Evolutionary conservation across 1,140 invertebrate genomes (phyloP).

Genomic region (Leptoteleia sp.): DNA sequence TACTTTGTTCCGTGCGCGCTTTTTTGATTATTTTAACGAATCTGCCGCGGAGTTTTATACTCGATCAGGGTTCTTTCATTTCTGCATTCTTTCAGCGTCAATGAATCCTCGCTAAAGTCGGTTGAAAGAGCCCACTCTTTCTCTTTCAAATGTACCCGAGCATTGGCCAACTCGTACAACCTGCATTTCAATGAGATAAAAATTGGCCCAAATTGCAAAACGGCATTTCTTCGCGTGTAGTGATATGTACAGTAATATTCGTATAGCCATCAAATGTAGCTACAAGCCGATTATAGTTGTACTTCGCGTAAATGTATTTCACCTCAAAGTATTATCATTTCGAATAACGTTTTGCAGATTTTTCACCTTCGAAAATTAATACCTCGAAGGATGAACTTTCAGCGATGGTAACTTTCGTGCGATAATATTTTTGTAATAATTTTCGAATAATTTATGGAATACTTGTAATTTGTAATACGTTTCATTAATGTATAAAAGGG

Average conservation of each 20-base stretch:
- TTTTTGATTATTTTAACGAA: no score
- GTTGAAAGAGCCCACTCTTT: background rate
- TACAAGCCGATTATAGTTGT: conserved; percentile 17
- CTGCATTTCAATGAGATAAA: conserved; percentile 40
- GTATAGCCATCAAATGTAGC: conserved; percentile 3
- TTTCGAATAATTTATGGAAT: no score
- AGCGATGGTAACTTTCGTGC: no score
- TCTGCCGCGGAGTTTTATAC: no score
- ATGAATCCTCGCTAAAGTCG: no score
- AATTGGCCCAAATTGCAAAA: conserved; percentile 40
- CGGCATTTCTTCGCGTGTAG: conserved; percentile 42
- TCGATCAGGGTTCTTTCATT: no score
- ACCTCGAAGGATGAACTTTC: no score
- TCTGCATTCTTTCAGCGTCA: background rate
- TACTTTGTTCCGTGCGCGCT: no score
- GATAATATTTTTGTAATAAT: no score
- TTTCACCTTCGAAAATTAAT: conserved; percentile 17
- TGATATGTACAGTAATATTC: conserved; percentile 11
- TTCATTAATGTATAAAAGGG: no score
- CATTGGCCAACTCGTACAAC: conserved; percentile 5
- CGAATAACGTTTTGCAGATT: conserved; percentile 29
- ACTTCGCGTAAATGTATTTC: conserved; percentile 18
- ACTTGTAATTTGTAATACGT: no score
- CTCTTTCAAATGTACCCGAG: conserved; percentile 11
- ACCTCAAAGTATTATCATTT: conserved; percentile 37